A percentile compares a stretch with the other conserved stretches of the same genome.
Conservation (phyloP, 2,888 invertebrate species). For the Apodemia mormo region DNA sequence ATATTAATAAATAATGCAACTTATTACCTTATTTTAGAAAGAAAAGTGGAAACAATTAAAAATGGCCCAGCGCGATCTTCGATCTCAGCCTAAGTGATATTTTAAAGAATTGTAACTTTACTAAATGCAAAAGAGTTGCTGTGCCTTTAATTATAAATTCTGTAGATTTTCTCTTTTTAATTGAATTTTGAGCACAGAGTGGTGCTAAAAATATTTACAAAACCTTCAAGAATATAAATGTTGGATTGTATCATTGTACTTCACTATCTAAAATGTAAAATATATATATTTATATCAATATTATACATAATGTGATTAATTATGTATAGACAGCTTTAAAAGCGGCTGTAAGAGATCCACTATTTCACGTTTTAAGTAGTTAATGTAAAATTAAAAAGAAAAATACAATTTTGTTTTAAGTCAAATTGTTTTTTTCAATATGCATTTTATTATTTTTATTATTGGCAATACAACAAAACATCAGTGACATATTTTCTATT, state of each 20-base stretch:
- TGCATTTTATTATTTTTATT: neutral
- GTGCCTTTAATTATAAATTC: too few species aligned
- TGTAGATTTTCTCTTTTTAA: neutral
- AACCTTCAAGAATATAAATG: neutral
- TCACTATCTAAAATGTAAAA: neutral
- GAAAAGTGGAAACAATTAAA: too few species aligned
- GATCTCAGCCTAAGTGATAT: too few species aligned
- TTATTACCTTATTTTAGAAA: too few species aligned
- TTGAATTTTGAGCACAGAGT: neutral
- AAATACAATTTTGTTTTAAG: neutral
- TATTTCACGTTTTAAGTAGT: slow-evolving; percentile 13
- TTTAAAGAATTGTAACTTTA: too few species aligned
- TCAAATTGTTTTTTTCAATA: neutral
- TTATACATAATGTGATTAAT: neutral
- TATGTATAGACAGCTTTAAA: slow-evolving; percentile 1
- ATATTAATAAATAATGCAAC: too few species aligned
- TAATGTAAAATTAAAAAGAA: neutral
- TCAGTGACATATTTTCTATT: slow-evolving; percentile 5
- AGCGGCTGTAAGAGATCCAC: neutral
- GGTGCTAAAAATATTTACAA: neutral
- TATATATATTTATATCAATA: neutral
- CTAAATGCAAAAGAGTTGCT: too few species aligned
- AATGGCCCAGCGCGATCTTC: too few species aligned
- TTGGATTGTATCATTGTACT: neutral
- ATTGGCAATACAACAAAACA: neutral